Conservation (phyloP, 2,888 invertebrate genomes). For the Drosophila ustulata region DNA sequence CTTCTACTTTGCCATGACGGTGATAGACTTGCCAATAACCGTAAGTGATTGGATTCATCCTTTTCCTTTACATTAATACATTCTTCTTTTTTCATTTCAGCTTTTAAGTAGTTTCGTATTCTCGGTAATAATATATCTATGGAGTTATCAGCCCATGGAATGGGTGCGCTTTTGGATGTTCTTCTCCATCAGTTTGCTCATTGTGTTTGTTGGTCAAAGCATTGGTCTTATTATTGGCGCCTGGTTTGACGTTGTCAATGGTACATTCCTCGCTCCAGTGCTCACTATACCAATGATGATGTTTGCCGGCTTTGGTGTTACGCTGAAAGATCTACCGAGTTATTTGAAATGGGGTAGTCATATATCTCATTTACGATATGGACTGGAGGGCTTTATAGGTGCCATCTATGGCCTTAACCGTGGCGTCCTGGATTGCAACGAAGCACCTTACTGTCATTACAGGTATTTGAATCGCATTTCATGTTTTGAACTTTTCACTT, state of each 20-base stretch:
- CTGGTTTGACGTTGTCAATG: slow-evolving; percentile 94
- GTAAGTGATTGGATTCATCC: slow-evolving; percentile 85
- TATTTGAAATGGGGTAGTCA: slow-evolving; percentile 97
- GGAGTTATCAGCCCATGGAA: slow-evolving; percentile 96
- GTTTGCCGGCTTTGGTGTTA: slow-evolving; percentile 98
- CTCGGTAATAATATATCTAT: slow-evolving; percentile 91
- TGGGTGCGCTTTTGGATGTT: slow-evolving; percentile 93
- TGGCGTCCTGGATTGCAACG: slow-evolving; percentile 90
- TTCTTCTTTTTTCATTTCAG: slow-evolving; percentile 83
- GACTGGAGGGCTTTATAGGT: slow-evolving; percentile 93
- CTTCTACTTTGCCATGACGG: slow-evolving; percentile 91
- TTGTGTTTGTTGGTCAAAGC: slow-evolving; percentile 96
- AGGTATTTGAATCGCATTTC: slow-evolving; percentile 83
- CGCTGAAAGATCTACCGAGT: slow-evolving; percentile 92
- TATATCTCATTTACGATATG: slow-evolving; percentile 95
- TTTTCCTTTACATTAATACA: slow-evolving; percentile 31
- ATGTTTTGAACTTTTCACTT: background rate
- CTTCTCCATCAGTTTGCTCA: slow-evolving; percentile 91
- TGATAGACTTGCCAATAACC: slow-evolving; percentile 92
- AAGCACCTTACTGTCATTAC: slow-evolving; percentile 92
- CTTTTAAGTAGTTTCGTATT: slow-evolving; percentile 90
- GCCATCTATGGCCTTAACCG: slow-evolving; percentile 94
- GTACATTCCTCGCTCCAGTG: slow-evolving; percentile 97
- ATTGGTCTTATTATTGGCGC: slow-evolving; percentile 97
- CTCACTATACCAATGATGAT: slow-evolving; percentile 97